These are phyloP conservation scores for Monarcha castaneiventris DNA, from an alignment of 2,113 vertebrate species.

Conservation along the genomic window DNA sequence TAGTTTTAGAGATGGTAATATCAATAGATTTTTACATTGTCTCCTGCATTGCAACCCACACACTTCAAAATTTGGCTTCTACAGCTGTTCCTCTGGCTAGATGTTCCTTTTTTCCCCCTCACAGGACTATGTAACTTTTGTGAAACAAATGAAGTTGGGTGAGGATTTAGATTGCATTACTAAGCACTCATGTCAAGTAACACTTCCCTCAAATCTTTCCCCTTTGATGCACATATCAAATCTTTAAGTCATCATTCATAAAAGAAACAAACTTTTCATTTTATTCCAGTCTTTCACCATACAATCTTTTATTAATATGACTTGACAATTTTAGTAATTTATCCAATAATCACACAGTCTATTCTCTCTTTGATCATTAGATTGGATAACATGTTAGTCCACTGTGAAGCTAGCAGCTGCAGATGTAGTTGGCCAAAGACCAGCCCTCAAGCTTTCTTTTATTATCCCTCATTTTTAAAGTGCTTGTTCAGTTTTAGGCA, in stretches of 20 bases:
- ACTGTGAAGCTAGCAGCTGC: not conserved
- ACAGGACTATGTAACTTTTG: not conserved
- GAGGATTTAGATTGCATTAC: not conserved
- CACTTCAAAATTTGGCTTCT: not conserved
- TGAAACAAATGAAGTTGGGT: not conserved
- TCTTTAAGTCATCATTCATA: not conserved
- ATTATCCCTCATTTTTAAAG: not conserved
- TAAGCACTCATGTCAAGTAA: not conserved
- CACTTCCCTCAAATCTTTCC: not conserved
- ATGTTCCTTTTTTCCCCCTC: not conserved
- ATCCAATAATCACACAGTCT: not conserved
- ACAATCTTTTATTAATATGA: not conserved
- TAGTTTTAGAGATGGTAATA: not conserved
- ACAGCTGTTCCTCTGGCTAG: not conserved
- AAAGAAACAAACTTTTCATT: not conserved
- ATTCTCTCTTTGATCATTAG: not conserved
- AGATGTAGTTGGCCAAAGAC: not conserved
- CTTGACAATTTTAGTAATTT: not conserved
- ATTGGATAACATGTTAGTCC: not conserved
- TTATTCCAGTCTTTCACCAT: not conserved
- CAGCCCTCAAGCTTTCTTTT: not conserved
- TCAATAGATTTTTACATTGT: not conserved
- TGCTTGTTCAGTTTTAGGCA: not conserved
- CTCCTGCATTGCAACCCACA: not conserved
- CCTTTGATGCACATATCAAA: not conserved